These are phyloP conservation scores for Phaethornis superciliosus DNA, from an alignment of 2,113 vertebrate species.

Conservation along the genomic window DNA sequence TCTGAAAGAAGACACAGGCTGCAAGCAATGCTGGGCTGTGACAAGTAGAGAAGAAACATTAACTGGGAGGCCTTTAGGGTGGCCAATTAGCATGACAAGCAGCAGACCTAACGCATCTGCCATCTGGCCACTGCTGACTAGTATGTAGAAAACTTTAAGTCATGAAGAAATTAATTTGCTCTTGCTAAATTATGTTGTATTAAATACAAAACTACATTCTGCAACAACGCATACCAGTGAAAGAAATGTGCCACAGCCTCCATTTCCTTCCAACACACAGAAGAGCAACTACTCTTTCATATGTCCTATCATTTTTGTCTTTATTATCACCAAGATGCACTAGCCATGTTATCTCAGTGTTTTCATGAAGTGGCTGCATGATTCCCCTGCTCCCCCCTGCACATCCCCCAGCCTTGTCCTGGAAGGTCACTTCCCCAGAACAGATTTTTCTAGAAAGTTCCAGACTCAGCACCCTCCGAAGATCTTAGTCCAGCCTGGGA, in stretches of 20 bases:
- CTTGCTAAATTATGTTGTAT: background rate
- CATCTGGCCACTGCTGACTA: slow-evolving; percentile 6
- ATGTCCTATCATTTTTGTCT: background rate
- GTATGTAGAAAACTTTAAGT: background rate
- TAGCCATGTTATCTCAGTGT: background rate
- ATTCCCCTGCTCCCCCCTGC: background rate
- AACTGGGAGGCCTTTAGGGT: background rate
- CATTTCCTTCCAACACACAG: background rate
- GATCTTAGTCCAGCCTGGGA: background rate
- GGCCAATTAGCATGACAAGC: background rate
- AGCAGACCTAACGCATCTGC: slow-evolving; percentile 9
- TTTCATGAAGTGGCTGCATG: background rate
- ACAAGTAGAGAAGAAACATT: background rate
- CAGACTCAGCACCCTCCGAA: background rate
- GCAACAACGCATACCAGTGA: background rate
- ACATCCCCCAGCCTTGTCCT: background rate
- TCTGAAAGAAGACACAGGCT: background rate
- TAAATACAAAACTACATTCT: background rate
- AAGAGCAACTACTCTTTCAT: background rate
- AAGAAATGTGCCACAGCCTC: background rate
- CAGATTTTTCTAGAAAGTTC: background rate
- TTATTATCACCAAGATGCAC: background rate
- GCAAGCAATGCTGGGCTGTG: background rate
- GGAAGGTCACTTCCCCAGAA: background rate
- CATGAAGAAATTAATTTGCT: background rate